phyloP scores from a whole-genome alignment of 2,113 vertebrate genomes.

The Trogon surrucura region DNA sequence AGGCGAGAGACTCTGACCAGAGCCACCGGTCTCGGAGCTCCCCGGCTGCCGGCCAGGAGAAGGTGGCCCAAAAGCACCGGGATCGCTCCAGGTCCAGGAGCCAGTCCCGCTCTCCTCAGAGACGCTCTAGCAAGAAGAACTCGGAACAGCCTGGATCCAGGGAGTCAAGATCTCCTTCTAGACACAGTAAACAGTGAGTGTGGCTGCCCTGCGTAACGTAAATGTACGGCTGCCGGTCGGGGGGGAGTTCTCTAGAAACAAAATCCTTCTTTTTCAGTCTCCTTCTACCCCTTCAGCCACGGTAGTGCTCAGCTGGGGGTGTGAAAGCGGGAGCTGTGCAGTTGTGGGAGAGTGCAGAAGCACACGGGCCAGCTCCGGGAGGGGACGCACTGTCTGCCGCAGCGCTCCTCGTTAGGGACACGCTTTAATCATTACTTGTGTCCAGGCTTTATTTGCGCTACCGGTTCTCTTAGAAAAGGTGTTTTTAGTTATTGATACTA shows the following conservation, averaged over 20 bases:
- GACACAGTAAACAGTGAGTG: slow-evolving; percentile 71
- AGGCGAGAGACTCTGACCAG: slow-evolving; percentile 61
- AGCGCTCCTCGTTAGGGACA: rapidly evolving
- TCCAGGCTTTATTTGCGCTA: background rate
- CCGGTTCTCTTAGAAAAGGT: background rate
- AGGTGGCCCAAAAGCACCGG: background rate
- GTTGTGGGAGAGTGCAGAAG: background rate
- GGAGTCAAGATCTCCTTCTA: slow-evolving; percentile 53
- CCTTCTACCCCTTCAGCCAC: too few relatives aligned
- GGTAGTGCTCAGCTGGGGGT: background rate
- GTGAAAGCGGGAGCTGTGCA: background rate
- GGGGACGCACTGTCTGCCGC: background rate
- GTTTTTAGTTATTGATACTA: background rate
- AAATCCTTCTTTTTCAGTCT: background rate
- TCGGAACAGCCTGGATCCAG: background rate
- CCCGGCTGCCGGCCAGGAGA: background rate
- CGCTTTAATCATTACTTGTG: background rate
- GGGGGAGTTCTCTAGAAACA: background rate
- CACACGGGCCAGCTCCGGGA: background rate
- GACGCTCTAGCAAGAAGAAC: slow-evolving; percentile 42
- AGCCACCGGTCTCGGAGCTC: background rate
- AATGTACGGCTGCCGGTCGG: background rate
- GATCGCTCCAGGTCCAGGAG: slow-evolving; percentile 62
- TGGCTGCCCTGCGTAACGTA: background rate
- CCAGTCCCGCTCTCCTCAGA: slow-evolving; percentile 55